A percentile compares a stretch with the other conserved stretches of the same genome.
Evolutionary conservation across 2,113 vertebrate species (phyloP).

Genomic region (Equus quagga): DNA sequence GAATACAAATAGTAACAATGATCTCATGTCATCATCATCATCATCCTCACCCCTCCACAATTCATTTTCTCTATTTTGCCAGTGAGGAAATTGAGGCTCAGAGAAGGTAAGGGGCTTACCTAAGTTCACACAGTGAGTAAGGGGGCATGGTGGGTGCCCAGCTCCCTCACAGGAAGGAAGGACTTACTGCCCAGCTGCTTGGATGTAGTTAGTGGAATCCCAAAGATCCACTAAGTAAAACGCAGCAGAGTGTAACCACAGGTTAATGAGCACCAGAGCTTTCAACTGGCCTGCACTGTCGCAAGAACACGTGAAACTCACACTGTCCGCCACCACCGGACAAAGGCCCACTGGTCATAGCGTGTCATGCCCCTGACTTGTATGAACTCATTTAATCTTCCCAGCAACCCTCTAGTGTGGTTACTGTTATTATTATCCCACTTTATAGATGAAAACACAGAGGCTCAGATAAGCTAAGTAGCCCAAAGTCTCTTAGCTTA

Average conservation of each 20-base stretch:
- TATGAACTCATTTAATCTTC: background rate
- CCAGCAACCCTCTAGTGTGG: background rate
- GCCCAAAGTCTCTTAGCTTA: background rate
- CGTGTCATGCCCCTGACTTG: too few species aligned
- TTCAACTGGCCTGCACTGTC: background rate
- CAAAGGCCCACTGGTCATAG: rapidly evolving
- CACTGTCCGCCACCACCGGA: background rate
- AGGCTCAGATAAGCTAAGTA: background rate
- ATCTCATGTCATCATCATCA: background rate
- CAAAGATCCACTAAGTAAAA: background rate
- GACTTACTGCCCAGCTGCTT: background rate
- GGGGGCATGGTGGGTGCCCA: background rate
- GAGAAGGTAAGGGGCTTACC: background rate
- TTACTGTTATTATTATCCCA: background rate
- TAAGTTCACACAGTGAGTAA: background rate
- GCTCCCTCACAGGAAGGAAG: background rate
- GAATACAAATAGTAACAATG: background rate
- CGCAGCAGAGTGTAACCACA: background rate
- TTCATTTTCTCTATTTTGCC: background rate
- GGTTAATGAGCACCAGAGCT: background rate
- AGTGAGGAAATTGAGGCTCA: background rate
- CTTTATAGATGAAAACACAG: conserved; percentile 1
- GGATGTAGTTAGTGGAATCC: background rate
- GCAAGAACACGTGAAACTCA: background rate
- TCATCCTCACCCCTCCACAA: background rate